These are phyloP conservation scores for Hippocampus abdominalis DNA, from an alignment of 2,113 vertebrate species.

Conservation along the genomic window DNA sequence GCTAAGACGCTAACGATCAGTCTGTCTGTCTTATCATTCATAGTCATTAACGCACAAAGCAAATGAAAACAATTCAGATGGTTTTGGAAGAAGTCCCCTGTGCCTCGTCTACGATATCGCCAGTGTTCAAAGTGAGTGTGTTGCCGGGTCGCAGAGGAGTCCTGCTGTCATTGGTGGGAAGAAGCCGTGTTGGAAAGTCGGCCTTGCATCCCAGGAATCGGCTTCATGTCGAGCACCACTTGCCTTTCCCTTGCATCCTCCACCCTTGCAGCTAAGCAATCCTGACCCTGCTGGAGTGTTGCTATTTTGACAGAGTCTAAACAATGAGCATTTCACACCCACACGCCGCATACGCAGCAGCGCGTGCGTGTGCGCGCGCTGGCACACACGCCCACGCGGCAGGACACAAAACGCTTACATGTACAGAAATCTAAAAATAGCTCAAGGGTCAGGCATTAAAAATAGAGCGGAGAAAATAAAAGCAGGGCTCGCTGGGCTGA, in stretches of 20 bases:
- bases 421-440: slow-evolving; percentile 72
- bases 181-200: slow-evolving; percentile 23
- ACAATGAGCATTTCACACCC: slow-evolving; percentile 45
- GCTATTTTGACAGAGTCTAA: slow-evolving; percentile 46
- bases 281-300: slow-evolving; percentile 41
- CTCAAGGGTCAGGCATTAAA: slow-evolving; percentile 53
- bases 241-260: slow-evolving; percentile 25
- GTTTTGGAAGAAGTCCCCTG: slow-evolving; percentile 22
- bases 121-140: slow-evolving; percentile 45
- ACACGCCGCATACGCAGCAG: slow-evolving; percentile 33
- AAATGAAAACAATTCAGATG: slow-evolving; percentile 9
- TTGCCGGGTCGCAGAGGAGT: slow-evolving; percentile 16
- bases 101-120: slow-evolving; percentile 31
- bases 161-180: slow-evolving; percentile 38
- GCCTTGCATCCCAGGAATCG: slow-evolving; percentile 37
- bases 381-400: slow-evolving; percentile 11
- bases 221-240: slow-evolving; percentile 24
- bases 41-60: slow-evolving; percentile 12
- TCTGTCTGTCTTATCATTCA: not conserved
- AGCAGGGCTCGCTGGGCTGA: slow-evolving; percentile 54
- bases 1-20: not conserved
- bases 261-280: slow-evolving; percentile 16
- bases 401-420: slow-evolving; percentile 56
- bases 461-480: slow-evolving; percentile 68
- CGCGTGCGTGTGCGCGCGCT: not conserved